A percentile compares a stretch with the other conserved stretches of the same genome.
Conservation (phyloP, 2,797 vertebrate genomes). For the Typhlichthys subterraneus region DNA sequence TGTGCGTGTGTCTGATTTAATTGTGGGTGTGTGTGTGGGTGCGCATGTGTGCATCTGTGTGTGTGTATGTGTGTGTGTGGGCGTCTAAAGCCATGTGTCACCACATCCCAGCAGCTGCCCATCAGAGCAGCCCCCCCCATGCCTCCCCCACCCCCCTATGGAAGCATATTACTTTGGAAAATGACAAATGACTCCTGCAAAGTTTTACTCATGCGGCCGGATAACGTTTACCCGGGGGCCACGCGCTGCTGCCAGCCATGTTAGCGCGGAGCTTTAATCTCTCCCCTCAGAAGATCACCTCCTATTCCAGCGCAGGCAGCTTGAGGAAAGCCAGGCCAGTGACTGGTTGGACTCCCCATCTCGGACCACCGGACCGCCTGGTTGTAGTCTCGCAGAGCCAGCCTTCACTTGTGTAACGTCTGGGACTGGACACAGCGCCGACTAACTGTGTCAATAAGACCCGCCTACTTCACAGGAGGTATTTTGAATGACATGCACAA, state of each 20-base stretch:
- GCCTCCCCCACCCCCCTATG: conserved; percentile 28
- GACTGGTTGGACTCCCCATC: conserved; percentile 80
- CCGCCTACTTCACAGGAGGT: too few relatives aligned
- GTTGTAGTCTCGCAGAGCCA: too few relatives aligned
- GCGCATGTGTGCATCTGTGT: conserved; percentile 28
- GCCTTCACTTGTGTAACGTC: too few relatives aligned
- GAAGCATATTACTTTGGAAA: conserved; percentile 82
- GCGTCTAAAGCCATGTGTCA: neutral
- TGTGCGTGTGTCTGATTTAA: conserved; percentile 5
- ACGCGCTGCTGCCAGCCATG: conserved; percentile 84
- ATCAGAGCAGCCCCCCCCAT: too few relatives aligned
- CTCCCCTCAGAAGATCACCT: conserved; percentile 78
- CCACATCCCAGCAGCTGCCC: too few relatives aligned
- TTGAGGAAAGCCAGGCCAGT: conserved; percentile 78
- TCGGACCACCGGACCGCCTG: conserved; percentile 44
- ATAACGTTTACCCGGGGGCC: conserved; percentile 86
- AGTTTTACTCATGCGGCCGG: conserved; percentile 80
- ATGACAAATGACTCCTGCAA: conserved; percentile 86
- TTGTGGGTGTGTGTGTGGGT: conserved; percentile 2
- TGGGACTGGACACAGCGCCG: too few relatives aligned
- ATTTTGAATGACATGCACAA: too few relatives aligned
- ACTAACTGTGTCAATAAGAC: too few relatives aligned
- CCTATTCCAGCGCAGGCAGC: conserved; percentile 75
- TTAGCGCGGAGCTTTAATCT: conserved; percentile 87
- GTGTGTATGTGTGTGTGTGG: conserved; percentile 5